A percentile compares a stretch with the other conserved stretches of the same genome.
These are phyloP conservation scores for Yponomeuta sedellus DNA, from an alignment of 2,888 invertebrate genomes.

Conservation along the genomic window DNA sequence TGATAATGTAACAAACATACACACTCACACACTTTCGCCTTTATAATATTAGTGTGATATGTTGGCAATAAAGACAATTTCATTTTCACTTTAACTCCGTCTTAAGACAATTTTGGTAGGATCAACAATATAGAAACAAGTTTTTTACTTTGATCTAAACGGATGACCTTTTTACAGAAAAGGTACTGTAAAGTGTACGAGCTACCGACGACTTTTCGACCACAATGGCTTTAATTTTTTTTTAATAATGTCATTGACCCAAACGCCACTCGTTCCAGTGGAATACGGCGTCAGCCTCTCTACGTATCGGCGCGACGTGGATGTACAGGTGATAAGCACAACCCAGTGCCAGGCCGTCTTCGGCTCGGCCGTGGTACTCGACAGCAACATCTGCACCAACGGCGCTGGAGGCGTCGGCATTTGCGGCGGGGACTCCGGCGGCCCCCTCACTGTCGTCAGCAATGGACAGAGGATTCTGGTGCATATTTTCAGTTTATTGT, in stretches of 20 bases:
- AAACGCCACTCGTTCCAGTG: not conserved
- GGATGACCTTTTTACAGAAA: too few relatives aligned
- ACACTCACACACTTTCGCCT: too few relatives aligned
- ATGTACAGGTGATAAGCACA: conserved; percentile 37
- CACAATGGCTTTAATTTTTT: too few relatives aligned
- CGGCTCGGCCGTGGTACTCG: conserved; percentile 28
- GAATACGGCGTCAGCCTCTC: not conserved
- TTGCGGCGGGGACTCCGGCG: conserved; percentile 45
- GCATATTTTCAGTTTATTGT: not conserved
- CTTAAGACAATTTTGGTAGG: too few relatives aligned
- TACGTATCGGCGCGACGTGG: conserved; percentile 26
- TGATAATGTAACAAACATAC: too few relatives aligned
- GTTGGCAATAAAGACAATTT: too few relatives aligned
- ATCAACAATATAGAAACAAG: too few relatives aligned
- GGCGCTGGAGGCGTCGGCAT: conserved; percentile 42
- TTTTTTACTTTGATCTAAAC: too few relatives aligned
- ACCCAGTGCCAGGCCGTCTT: conserved; percentile 31
- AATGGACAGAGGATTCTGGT: conserved; percentile 16
- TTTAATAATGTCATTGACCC: not conserved
- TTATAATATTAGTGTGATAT: too few relatives aligned
- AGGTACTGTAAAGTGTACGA: too few relatives aligned
- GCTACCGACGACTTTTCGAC: too few relatives aligned
- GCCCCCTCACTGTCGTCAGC: conserved; percentile 23
- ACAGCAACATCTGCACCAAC: conserved; percentile 39
- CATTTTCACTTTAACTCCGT: too few relatives aligned